Evolutionary conservation across 1,140 invertebrate species (phyloP).

Genomic region (Bicyclus anynana): DNA sequence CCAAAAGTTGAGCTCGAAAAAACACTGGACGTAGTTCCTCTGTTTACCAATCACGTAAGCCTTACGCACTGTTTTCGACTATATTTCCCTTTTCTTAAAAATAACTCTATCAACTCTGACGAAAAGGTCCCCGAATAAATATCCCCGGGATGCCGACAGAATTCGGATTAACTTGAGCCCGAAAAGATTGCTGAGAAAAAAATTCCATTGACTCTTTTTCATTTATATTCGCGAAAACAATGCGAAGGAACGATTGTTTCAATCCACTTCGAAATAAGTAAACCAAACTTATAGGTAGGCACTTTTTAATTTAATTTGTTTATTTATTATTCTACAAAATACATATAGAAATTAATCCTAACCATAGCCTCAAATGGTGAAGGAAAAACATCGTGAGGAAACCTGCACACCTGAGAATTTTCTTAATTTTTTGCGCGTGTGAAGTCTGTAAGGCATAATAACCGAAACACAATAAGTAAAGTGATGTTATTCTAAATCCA

Average conservation of each 20-base stretch:
- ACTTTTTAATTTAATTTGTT: too few relatives aligned
- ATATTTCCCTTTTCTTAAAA: neutral
- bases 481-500: too few relatives aligned
- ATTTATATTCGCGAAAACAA: neutral
- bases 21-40: neutral
- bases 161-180: constrained; percentile 16
- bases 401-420: too few relatives aligned
- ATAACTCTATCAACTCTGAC: constrained; percentile 3
- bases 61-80: constrained; percentile 11
- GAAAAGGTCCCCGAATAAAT: constrained; percentile 9
- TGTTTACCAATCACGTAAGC: constrained; percentile 16
- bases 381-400: too few relatives aligned
- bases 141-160: constrained; percentile 15
- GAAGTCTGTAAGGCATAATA: too few relatives aligned
- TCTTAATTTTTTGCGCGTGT: too few relatives aligned
- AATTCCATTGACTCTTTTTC: neutral
- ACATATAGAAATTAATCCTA: too few relatives aligned
- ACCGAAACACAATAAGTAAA: too few relatives aligned
- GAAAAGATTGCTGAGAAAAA: constrained; percentile 6
- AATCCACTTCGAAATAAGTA: too few relatives aligned
- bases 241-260: neutral
- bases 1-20: neutral
- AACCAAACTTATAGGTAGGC: too few relatives aligned
- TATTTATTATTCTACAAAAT: too few relatives aligned
- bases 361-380: too few relatives aligned